phyloP scores from a whole-genome alignment of 2,888 invertebrate species.

The Torymus aiolomorphi region DNA sequence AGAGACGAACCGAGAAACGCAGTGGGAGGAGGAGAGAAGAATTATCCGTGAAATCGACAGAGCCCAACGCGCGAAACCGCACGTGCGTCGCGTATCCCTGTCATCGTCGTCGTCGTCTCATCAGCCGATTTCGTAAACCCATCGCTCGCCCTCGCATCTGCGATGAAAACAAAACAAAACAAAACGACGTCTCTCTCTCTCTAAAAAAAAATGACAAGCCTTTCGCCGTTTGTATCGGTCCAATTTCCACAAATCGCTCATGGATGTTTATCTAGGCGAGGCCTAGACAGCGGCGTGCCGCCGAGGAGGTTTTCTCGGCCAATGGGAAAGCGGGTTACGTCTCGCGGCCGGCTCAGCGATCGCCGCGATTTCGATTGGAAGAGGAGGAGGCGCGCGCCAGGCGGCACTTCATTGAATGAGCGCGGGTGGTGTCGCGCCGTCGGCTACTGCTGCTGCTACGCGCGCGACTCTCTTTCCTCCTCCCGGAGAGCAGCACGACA shows the following conservation, averaged over 20 bases:
- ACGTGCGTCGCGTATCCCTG: not conserved
- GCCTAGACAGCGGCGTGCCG: not conserved
- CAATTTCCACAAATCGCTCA: slow-evolving; percentile 17
- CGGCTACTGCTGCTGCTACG: not conserved
- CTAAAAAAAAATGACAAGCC: too few relatives aligned
- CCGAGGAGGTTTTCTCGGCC: not conserved
- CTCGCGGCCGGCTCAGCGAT: not conserved
- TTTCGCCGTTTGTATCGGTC: not conserved
- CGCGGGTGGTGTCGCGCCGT: slow-evolving; percentile 53
- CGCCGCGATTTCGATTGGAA: slow-evolving; percentile 63
- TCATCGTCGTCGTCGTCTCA: not conserved
- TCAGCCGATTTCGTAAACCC: too few relatives aligned
- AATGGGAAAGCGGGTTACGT: slow-evolving; percentile 33
- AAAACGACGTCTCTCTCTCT: too few relatives aligned
- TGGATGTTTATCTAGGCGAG: slow-evolving; percentile 24
- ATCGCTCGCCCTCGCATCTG: too few relatives aligned
- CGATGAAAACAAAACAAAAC: too few relatives aligned
- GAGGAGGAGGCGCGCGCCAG: slow-evolving; percentile 54
- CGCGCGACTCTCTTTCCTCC: not conserved
- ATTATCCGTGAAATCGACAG: slow-evolving; percentile 3
- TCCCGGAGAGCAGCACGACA: slow-evolving; percentile 8
- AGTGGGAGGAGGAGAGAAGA: not conserved
- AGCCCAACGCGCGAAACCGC: not conserved
- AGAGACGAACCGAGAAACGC: too few relatives aligned
- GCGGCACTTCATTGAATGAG: too few relatives aligned